Conservation (phyloP, 2,113 vertebrate species). For the Microtus pennsylvanicus region DNA sequence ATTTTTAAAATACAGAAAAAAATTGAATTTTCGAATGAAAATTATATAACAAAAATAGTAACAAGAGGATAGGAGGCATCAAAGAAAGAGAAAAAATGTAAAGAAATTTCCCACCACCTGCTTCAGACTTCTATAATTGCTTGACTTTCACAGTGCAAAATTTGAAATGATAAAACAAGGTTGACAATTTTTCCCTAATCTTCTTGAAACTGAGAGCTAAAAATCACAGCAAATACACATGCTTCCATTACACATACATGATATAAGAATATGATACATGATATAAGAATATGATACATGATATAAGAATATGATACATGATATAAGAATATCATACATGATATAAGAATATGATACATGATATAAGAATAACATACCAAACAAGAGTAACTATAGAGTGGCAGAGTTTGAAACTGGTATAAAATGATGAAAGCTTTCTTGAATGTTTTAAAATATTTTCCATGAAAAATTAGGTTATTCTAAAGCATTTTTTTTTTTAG, state of each 20-base stretch:
- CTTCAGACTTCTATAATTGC: background rate
- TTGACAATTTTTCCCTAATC: background rate
- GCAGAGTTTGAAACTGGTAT: background rate
- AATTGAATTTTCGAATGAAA: background rate
- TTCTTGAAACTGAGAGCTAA: background rate
- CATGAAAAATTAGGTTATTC: slow-evolving; percentile 31
- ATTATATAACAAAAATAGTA: background rate
- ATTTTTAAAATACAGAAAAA: background rate
- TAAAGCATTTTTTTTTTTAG: slow-evolving; percentile 50
- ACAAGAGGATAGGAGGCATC: background rate
- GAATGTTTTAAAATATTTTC: background rate
- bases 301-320: background rate
- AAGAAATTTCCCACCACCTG: background rate
- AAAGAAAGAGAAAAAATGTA: background rate
- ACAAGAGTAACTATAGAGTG: background rate
- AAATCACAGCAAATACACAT: background rate
- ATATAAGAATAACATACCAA: background rate
- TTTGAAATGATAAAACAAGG: background rate
- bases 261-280: too few species aligned
- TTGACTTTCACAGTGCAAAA: background rate
- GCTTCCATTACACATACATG: background rate
- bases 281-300: background rate
- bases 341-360: background rate
- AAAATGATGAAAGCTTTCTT: background rate
- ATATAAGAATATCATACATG: too few species aligned